Conservation (phyloP, 2,113 vertebrate genomes). For the Anoura caudifer region DNA sequence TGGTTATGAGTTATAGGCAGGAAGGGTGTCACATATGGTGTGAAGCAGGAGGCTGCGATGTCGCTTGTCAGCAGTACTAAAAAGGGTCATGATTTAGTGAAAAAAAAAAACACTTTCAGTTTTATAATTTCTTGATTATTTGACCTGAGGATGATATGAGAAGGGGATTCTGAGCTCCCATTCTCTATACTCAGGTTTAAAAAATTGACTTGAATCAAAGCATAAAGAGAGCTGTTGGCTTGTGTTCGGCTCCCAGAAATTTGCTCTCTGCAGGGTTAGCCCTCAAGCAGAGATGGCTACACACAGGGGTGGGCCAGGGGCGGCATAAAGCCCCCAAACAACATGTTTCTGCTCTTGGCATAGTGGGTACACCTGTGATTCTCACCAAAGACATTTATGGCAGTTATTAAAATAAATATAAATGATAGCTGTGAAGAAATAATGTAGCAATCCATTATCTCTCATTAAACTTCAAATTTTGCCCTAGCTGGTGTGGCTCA, state of each 20-base stretch:
- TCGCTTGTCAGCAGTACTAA: not conserved
- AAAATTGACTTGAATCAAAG: not conserved
- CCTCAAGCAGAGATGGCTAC: not conserved
- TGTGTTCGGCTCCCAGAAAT: not conserved
- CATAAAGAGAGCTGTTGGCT: not conserved
- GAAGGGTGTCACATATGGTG: not conserved
- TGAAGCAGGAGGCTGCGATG: not conserved
- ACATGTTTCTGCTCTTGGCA: not conserved
- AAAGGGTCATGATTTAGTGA: not conserved
- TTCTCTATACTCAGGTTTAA: constrained; percentile 1
- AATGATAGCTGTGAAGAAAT: not conserved
- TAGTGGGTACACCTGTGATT: not conserved
- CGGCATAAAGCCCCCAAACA: not conserved
- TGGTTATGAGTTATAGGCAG: not conserved
- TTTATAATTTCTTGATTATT: not conserved
- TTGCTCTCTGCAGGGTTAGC: not conserved
- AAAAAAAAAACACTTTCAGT: not conserved
- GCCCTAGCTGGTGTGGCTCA: too few species aligned
- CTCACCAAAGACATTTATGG: not conserved
- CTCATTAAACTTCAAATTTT: not conserved
- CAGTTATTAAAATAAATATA: not conserved
- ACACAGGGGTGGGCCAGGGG: fast-evolving
- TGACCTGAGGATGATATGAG: not conserved
- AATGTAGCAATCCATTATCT: not conserved
- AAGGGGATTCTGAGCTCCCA: not conserved